Percentiles rank a stretch among this genome's conserved stretches.
Conservation (phyloP, 2,113 vertebrate genomes). For the Bolborhynchus lineola region DNA sequence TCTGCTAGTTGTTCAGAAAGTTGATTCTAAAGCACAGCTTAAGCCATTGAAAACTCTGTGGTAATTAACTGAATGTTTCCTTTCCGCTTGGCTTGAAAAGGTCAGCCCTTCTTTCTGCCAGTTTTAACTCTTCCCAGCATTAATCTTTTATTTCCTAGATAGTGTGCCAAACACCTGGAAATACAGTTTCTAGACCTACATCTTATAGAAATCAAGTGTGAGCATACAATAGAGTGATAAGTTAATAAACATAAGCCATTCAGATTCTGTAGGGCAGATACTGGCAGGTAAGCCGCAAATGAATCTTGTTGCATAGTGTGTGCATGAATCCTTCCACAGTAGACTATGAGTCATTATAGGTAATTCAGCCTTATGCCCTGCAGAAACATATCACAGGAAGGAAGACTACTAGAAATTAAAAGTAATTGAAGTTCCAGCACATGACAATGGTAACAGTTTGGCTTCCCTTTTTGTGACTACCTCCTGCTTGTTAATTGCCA, state of each 20-base stretch:
- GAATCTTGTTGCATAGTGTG: neutral
- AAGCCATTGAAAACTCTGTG: neutral
- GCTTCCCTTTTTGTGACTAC: neutral
- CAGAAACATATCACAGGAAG: slow-evolving; percentile 22
- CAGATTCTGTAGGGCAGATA: neutral
- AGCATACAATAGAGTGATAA: neutral
- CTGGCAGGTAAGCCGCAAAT: neutral
- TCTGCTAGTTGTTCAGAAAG: neutral
- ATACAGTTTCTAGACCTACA: neutral
- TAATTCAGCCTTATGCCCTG: neutral
- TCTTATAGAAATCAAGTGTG: neutral
- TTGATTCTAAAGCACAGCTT: neutral
- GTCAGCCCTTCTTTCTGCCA: neutral
- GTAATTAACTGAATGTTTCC: neutral
- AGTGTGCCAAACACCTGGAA: slow-evolving; percentile 22
- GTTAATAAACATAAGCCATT: slow-evolving; percentile 13
- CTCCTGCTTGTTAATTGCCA: slow-evolving; percentile 26
- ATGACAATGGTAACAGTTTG: slow-evolving; percentile 23
- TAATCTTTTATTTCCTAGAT: neutral
- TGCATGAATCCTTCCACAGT: neutral
- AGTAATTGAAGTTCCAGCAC: slow-evolving; percentile 12
- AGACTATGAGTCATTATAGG: neutral
- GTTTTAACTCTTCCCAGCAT: slow-evolving; percentile 3
- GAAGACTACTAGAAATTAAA: slow-evolving; percentile 51
- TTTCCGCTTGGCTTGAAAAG: slow-evolving; percentile 21